Evolutionary conservation across 2,797 vertebrate species (phyloP).

Genomic region (Diglossa cyanea): DNA sequence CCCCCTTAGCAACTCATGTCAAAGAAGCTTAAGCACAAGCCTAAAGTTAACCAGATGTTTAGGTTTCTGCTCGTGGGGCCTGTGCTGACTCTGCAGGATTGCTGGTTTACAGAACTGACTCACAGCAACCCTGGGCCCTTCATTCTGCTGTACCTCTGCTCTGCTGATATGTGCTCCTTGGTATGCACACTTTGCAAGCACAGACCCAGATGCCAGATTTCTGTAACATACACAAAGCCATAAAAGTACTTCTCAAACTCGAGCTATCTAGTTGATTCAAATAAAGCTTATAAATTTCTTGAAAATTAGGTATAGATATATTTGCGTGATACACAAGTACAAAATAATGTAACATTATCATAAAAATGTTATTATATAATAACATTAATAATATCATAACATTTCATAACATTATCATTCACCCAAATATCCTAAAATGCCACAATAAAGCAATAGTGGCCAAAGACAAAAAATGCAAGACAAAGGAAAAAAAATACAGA

Average conservation of each 20-base stretch:
- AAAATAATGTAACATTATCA: not conserved
- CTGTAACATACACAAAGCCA: not conserved
- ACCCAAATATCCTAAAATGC: not conserved
- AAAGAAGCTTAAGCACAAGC: constrained; percentile 17
- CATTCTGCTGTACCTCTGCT: not conserved
- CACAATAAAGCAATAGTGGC: not conserved
- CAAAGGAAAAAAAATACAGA: not conserved
- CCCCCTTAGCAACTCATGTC: not conserved
- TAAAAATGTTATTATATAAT: not conserved
- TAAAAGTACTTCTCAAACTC: constrained; percentile 1
- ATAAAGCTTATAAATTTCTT: not conserved
- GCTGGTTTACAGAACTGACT: not conserved
- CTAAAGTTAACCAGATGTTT: constrained; percentile 51
- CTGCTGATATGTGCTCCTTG: not conserved
- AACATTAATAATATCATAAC: not conserved
- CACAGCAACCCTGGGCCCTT: not conserved
- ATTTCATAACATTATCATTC: not conserved
- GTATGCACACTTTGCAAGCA: not conserved
- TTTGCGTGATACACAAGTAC: not conserved
- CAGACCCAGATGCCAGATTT: not conserved
- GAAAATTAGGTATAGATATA: not conserved
- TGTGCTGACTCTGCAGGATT: constrained; percentile 36
- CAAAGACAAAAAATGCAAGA: not conserved
- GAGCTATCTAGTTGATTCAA: not conserved
- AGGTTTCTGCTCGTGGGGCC: not conserved